Evolutionary conservation across 2,113 vertebrate genomes (phyloP).

Genomic region (Polypterus bichir): DNA sequence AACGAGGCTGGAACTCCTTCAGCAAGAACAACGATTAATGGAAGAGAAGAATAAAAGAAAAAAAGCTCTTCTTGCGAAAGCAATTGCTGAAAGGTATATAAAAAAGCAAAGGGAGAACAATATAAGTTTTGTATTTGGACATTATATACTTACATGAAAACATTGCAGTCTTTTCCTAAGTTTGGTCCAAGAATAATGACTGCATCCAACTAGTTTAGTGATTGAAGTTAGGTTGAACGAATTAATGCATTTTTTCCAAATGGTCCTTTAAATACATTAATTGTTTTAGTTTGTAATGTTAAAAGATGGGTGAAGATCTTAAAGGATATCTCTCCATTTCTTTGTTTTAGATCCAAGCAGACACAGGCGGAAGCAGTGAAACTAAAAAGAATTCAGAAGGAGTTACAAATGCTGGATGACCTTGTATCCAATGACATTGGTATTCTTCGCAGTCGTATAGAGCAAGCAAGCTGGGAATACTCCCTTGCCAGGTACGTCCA

Average conservation of each 20-base stretch:
- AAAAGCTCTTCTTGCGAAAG: conserved; percentile 81
- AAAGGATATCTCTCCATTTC: not conserved
- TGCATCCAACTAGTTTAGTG: too few species aligned
- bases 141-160: too few species aligned
- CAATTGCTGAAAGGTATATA: conserved; percentile 82
- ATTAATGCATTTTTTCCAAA: too few species aligned
- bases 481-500: conserved; percentile 59
- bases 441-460: conserved; percentile 76
- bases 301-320: too few species aligned
- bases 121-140: too few species aligned
- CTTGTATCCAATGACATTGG: conserved; percentile 84
- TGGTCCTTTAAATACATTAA: too few species aligned
- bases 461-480: conserved; percentile 82
- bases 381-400: conserved; percentile 80
- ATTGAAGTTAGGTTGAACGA: too few species aligned
- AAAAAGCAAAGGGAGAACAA: too few species aligned
- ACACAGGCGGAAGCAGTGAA: conserved; percentile 84
- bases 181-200: too few species aligned
- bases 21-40: conserved; percentile 75
- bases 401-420: conserved; percentile 82
- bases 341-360: conserved; percentile 68
- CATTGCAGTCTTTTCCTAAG: too few species aligned
- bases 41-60: conserved; percentile 89
- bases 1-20: conserved; percentile 72
- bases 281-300: too few species aligned